These are phyloP conservation scores for Pangasius djambal DNA, from an alignment of 2,797 vertebrate species.

Conservation along the genomic window DNA sequence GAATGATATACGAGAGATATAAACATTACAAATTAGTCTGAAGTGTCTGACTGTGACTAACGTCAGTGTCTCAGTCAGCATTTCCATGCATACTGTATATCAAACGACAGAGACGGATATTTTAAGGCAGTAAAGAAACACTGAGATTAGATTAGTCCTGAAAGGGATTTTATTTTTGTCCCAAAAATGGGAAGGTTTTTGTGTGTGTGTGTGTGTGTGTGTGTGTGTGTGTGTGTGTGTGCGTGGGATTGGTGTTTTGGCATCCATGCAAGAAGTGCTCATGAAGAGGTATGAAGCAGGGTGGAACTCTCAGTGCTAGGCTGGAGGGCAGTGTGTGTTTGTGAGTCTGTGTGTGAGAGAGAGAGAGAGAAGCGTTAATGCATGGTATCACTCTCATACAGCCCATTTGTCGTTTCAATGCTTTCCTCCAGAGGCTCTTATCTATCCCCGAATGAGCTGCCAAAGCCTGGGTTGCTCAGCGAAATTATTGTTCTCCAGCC, in stretches of 20 bases:
- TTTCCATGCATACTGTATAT: not conserved
- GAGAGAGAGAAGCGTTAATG: not conserved
- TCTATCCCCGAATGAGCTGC: constrained; percentile 1
- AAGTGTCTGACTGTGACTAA: constrained; percentile 6
- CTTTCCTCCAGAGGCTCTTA: constrained; percentile 10
- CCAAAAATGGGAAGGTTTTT: not conserved
- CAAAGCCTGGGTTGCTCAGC: constrained; percentile 7
- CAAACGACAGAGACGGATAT: not conserved
- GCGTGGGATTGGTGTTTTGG: not conserved
- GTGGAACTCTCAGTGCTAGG: not conserved
- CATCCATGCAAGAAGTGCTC: not conserved
- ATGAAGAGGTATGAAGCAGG: not conserved
- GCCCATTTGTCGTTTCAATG: constrained; percentile 15
- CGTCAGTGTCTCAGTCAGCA: not conserved
- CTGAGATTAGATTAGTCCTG: not conserved
- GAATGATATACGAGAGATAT: constrained; percentile 3
- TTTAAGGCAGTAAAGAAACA: not conserved
- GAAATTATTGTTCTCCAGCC: constrained; percentile 11
- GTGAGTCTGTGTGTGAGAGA: not conserved
- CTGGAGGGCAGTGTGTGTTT: not conserved
- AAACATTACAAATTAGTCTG: constrained; percentile 9
- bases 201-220: not conserved
- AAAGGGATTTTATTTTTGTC: not conserved
- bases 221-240: not conserved
- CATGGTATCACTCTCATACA: constrained; percentile 36